Evolutionary conservation across 2,888 invertebrate species (phyloP).

Genomic region (Drosophila antonietae): DNA sequence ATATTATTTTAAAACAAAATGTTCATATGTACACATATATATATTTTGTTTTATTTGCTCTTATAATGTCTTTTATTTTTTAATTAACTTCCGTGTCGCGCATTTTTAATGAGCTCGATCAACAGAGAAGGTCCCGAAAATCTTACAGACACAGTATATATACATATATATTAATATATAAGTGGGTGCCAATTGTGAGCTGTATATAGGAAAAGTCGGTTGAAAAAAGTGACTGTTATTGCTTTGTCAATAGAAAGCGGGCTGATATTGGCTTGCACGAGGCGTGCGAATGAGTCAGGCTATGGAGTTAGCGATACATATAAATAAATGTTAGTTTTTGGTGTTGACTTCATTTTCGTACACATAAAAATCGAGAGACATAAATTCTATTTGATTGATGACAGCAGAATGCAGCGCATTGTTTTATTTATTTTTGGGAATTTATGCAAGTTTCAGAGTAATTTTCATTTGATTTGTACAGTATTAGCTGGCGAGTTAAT

Average conservation of each 20-base stretch:
- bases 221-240: constrained; percentile 19
- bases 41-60: constrained; percentile 18
- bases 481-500: constrained; percentile 37
- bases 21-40: constrained; percentile 23
- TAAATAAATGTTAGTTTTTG: constrained; percentile 18
- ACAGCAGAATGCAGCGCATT: constrained; percentile 44
- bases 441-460: constrained; percentile 45
- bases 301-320: constrained; percentile 18
- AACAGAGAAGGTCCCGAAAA: constrained; percentile 39
- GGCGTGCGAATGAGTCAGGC: constrained; percentile 37
- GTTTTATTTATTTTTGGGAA: constrained; percentile 23
- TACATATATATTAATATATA: neutral
- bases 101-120: constrained; percentile 62
- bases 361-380: constrained; percentile 37
- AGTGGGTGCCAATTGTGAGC: constrained; percentile 9
- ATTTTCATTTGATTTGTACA: constrained; percentile 60
- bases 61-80: constrained; percentile 65
- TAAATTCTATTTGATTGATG: constrained; percentile 67
- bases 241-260: constrained; percentile 63
- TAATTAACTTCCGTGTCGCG: constrained; percentile 69
- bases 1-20: constrained; percentile 28
- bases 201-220: constrained; percentile 35
- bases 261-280: constrained; percentile 32
- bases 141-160: constrained; percentile 16
- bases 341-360: constrained; percentile 2